Evolutionary conservation across 1,140 invertebrate genomes (phyloP), one percentile per base, ranked within the genome.

Genomic region (Hycleus cichorii): DNA sequence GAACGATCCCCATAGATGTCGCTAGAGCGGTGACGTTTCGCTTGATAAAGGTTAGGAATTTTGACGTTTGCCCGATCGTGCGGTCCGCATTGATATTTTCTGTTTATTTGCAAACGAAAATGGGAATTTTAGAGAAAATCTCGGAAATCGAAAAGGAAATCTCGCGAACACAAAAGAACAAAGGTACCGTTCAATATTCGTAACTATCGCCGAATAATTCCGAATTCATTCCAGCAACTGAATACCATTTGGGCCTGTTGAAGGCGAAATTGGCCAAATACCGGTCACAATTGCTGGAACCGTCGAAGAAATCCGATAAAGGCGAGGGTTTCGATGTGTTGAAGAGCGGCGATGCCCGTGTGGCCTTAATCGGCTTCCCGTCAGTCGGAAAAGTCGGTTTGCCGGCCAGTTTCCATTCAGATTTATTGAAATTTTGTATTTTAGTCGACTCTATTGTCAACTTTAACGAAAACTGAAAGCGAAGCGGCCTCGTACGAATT

Each of bases 311-410:
- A 71, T 88, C 90, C 39, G 93, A 96, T 68, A 99, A 97, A 75
- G 97, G 97, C 10, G 97, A 99, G 80, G 97, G 97, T 7, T 99
- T 99, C 77, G 97, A 99, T 88, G 97, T 99, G 9, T 81, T 99
- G 63, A 99, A 99, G 78, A 97, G 93, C 68, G 97, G 97, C 44
- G 97, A 99, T 89, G 97, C 97, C 4, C 81, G 97, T 72, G 94
- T 98, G 10, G 96, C 97, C 11, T 79, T 99, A 3, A 99, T 99
- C 70, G 96, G 95, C 56, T 98, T 98, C 74, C 95, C 96, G 10
- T 95, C 92, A 40, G 93, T 96, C 40, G 93, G 93, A 77, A 95
- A 95, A 76, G 86, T 88, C 18, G 18, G 18, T 18, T 18, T 18
- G 18, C 18, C 18, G 18, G 18, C 18, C 18, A 18, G 18, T 18